Conservation (phyloP, 2,113 vertebrate species). For the Pomatorhinus ruficollis region DNA sequence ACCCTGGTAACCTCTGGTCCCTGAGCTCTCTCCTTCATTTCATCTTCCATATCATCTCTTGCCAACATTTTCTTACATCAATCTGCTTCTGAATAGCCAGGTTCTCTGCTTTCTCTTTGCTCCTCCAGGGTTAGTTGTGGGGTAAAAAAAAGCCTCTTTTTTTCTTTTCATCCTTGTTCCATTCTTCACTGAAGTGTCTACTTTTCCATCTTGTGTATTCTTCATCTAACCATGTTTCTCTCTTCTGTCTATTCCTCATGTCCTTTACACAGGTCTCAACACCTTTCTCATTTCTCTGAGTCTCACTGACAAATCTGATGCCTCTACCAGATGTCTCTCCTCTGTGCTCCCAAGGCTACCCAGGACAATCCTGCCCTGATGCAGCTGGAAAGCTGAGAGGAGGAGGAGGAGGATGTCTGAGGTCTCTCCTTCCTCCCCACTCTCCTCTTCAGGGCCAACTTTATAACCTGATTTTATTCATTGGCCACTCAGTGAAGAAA, state of each 20-base stretch:
- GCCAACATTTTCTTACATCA: neutral
- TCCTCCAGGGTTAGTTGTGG: neutral
- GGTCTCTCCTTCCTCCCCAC: neutral
- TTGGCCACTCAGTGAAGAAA: neutral
- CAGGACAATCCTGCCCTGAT: neutral
- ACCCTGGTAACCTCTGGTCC: neutral
- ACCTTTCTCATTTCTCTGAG: neutral
- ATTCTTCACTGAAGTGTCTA: neutral
- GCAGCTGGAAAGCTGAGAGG: neutral
- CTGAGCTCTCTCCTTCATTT: neutral
- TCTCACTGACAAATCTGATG: neutral
- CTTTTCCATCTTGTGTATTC: neutral
- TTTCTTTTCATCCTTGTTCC: neutral
- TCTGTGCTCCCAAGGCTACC: neutral
- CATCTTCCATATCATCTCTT: neutral
- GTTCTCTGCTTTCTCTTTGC: neutral
- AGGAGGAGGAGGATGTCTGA: neutral
- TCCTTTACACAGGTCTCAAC: neutral
- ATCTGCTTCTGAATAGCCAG: neutral
- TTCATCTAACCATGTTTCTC: neutral
- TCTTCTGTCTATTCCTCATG: neutral
- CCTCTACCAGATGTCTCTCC: neutral
- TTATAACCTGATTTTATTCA: neutral
- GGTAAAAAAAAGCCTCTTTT: neutral
- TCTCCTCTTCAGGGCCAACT: neutral